Evolutionary conservation across 2,113 vertebrate species (phyloP).

Genomic region (Catharus minimus): DNA sequence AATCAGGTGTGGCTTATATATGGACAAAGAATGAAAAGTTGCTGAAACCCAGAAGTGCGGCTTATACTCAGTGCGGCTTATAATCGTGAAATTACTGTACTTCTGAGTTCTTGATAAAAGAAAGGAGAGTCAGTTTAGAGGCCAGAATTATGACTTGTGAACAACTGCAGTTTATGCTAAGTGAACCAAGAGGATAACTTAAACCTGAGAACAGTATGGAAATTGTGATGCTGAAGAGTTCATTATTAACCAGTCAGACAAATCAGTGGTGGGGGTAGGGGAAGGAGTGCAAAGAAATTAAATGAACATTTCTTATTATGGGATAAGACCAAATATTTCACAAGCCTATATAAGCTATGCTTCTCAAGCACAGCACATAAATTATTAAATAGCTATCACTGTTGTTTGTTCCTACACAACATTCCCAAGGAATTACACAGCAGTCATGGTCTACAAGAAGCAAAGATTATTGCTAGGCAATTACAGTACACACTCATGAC

Average conservation of each 20-base stretch:
- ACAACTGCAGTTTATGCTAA: not conserved
- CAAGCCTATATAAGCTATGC: not conserved
- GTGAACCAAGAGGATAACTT: not conserved
- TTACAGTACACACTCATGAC: not conserved
- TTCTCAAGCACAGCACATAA: not conserved
- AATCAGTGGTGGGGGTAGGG: not conserved
- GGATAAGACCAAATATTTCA: not conserved
- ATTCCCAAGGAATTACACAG: not conserved
- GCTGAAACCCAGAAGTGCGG: too few relatives aligned
- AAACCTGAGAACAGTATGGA: not conserved
- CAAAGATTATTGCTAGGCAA: slow-evolving; percentile 10
- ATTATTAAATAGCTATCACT: not conserved
- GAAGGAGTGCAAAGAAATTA: not conserved
- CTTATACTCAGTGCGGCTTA: too few relatives aligned
- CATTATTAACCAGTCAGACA: not conserved
- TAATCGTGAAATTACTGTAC: not conserved
- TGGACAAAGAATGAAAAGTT: too few relatives aligned
- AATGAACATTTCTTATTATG: not conserved
- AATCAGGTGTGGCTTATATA: too few relatives aligned
- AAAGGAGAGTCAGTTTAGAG: not conserved
- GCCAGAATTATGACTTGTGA: not conserved
- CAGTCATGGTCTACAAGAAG: not conserved
- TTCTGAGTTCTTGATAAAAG: not conserved
- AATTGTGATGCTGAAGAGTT: not conserved
- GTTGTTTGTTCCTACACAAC: not conserved